Conservation (phyloP, 2,113 vertebrate species). For the Pelvicachromis taeniatus region DNA sequence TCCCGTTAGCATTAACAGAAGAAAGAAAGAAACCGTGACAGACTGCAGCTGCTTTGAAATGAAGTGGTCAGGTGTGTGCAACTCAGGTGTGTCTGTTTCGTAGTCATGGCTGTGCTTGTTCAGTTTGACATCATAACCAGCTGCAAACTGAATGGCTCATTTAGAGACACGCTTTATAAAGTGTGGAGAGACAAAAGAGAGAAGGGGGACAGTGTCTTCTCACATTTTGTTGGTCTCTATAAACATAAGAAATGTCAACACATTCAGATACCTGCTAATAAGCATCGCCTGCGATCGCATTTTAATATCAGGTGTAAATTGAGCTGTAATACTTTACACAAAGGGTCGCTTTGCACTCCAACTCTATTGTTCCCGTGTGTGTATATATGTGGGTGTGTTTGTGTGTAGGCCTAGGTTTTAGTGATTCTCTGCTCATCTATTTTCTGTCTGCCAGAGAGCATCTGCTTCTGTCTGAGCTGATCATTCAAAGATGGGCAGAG, state of each 20-base stretch:
- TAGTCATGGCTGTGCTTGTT: background rate
- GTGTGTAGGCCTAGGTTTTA: background rate
- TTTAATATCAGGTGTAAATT: background rate
- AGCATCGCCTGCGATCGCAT: background rate
- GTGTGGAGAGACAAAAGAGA: background rate
- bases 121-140: background rate
- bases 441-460: slow-evolving; percentile 32
- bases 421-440: slow-evolving; percentile 14
- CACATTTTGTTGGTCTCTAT: background rate
- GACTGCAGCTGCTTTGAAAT: background rate
- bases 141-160: background rate
- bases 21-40: background rate
- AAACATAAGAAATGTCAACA: background rate
- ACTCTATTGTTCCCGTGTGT: background rate
- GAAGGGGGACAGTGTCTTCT: background rate
- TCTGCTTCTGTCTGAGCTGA: slow-evolving; percentile 39
- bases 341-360: background rate
- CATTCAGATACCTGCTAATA: background rate
- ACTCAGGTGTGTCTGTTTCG: background rate
- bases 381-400: background rate
- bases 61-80: background rate
- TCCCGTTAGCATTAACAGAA: background rate
- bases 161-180: background rate
- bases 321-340: background rate
- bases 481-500: slow-evolving; percentile 17